Conservation (phyloP, 2,797 vertebrate species). For the Capromys pilorides region DNA sequence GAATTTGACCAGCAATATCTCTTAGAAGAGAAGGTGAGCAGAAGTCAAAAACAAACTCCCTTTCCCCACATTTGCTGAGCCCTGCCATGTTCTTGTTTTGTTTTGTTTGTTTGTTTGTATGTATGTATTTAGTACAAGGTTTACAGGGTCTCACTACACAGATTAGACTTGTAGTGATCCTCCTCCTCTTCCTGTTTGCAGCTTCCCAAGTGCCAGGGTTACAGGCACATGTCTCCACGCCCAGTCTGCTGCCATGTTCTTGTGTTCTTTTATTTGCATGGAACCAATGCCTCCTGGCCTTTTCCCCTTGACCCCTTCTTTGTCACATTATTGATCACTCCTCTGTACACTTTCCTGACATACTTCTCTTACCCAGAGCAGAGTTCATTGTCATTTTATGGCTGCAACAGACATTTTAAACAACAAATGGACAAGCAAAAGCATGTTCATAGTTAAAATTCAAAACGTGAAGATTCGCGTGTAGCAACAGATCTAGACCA, state of each 20-base stretch:
- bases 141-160: no score
- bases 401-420: conserved; percentile 3
- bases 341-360: background rate
- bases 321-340: background rate
- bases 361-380: background rate
- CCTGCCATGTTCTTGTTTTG: no score
- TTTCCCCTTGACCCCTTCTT: background rate
- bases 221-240: no score
- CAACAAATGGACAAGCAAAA: conserved; percentile 10
- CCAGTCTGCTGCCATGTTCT: background rate
- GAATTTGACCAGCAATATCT: conserved; percentile 92
- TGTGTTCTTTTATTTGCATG: background rate
- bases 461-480: background rate
- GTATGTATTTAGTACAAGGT: no score
- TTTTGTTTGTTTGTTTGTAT: no score
- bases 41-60: background rate
- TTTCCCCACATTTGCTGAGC: background rate
- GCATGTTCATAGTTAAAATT: background rate
- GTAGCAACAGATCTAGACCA: background rate
- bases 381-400: conserved; percentile 3
- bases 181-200: no score
- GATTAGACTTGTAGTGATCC: no score
- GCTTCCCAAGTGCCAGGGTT: no score
- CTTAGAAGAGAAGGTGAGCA: conserved; percentile 91
- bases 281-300: background rate